phyloP scores from a whole-genome alignment of 2,797 vertebrate genomes.

The Monodelphis domestica region DNA sequence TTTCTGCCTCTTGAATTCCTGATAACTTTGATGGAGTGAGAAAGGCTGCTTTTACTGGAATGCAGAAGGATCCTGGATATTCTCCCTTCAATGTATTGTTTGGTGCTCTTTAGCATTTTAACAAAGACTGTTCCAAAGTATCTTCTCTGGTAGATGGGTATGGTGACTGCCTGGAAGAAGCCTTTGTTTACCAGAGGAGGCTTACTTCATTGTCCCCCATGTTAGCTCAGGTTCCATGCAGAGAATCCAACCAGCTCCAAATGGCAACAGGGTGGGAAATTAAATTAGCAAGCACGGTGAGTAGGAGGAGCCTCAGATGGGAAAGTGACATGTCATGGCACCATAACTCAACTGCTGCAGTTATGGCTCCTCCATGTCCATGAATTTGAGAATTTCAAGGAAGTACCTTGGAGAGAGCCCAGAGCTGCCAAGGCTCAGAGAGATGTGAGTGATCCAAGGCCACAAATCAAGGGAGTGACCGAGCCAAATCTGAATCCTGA shows the following conservation, averaged over 20 bases:
- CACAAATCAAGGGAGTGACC: neutral
- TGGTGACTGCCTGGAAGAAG: neutral
- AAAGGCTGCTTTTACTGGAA: conserved; percentile 49
- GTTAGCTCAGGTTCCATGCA: neutral
- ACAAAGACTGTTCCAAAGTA: neutral
- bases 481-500: neutral
- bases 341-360: neutral
- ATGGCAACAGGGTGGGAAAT: neutral
- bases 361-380: neutral
- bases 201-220: neutral
- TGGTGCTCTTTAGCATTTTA: neutral
- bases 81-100: neutral
- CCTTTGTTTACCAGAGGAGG: neutral
- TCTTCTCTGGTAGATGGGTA: neutral
- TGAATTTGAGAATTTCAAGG: neutral
- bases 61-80: conserved; percentile 30
- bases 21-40: conserved; percentile 63
- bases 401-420: neutral
- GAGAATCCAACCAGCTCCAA: neutral
- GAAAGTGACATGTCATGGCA: neutral
- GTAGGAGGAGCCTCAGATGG: neutral
- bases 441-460: neutral
- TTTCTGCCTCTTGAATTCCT: conserved; percentile 36
- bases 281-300: neutral
- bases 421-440: too few species aligned